Conservation (phyloP, 1,140 invertebrate genomes). For the Habropoda laboriosa region DNA sequence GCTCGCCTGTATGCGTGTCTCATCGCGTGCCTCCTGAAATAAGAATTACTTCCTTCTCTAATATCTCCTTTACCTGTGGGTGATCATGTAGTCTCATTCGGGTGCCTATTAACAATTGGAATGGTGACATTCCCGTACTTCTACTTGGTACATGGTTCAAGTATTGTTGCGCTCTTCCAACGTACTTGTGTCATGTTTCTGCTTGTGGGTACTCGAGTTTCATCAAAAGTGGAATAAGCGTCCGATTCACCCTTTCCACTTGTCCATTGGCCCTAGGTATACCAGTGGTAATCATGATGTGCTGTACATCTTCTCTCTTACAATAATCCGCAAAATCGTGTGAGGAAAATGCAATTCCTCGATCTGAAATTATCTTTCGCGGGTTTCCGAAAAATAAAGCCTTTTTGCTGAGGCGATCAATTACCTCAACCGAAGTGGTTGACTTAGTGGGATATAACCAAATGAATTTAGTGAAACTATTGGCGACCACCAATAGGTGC, state of each 20-base stretch:
- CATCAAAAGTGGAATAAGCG: not conserved
- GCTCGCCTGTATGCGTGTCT: constrained; percentile 35
- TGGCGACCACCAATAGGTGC: not conserved
- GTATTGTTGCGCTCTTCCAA: constrained; percentile 64
- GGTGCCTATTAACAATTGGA: too few relatives aligned
- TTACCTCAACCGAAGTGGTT: too few relatives aligned
- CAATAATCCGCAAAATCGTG: not conserved
- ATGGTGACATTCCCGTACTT: constrained; percentile 70
- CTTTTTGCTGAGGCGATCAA: too few relatives aligned
- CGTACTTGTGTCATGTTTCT: constrained; percentile 32
- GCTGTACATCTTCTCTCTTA: not conserved
- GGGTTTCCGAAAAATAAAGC: too few relatives aligned
- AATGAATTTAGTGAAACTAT: not conserved
- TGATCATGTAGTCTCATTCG: too few relatives aligned
- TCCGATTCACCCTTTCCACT: not conserved
- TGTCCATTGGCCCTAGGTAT: not conserved
- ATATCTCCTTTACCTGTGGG: too few relatives aligned
- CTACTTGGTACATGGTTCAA: constrained; percentile 71
- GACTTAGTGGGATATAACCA: constrained; percentile 8
- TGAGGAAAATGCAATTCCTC: not conserved
- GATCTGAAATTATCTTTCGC: constrained; percentile 5
- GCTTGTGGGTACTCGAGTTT: not conserved
- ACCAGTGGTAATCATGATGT: not conserved
- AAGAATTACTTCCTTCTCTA: constrained; percentile 61
- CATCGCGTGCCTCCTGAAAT: constrained; percentile 19